These are phyloP conservation scores for Apis cerana DNA, from an alignment of 1,140 invertebrate species.

Conservation along the genomic window DNA sequence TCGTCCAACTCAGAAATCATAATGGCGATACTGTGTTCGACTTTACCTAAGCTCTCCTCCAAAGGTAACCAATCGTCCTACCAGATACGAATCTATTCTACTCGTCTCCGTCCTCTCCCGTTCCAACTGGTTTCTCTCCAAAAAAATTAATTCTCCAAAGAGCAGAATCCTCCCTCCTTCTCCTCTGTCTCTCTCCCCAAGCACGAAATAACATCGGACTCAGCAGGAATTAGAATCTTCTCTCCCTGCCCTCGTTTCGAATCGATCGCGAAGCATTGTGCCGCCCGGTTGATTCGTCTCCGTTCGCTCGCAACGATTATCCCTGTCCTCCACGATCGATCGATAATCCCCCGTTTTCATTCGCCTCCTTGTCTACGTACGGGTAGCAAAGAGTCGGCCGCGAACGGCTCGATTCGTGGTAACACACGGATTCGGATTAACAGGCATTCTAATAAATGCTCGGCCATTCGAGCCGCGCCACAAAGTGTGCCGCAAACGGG, in stretches of 20 bases:
- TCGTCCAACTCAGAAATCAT: neutral
- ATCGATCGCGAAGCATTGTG: neutral
- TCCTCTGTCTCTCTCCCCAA: too few species aligned
- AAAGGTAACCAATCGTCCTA: neutral
- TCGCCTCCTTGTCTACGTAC: neutral
- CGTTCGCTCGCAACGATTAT: neutral
- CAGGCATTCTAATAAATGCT: constrained; percentile 63
- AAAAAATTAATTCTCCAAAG: too few species aligned
- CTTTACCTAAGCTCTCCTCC: too few species aligned
- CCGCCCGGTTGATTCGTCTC: neutral
- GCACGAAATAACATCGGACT: neutral
- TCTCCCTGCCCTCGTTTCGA: neutral
- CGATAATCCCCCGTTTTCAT: neutral
- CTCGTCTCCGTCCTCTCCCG: neutral
- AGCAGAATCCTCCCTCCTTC: neutral
- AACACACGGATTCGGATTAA: constrained; percentile 18
- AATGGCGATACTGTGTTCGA: neutral
- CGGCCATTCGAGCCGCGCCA: constrained; percentile 68
- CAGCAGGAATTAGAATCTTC: neutral
- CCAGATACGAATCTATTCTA: neutral
- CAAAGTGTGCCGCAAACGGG: constrained; percentile 74
- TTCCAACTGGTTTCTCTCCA: too few species aligned
- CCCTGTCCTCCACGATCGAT: neutral
- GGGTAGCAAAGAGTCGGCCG: neutral
- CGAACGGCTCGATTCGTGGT: too few species aligned